Evolutionary conservation across 2,113 vertebrate species (phyloP), one percentile per base, ranked within the genome.

Genomic region (Aspiorhynchus laticeps): DNA sequence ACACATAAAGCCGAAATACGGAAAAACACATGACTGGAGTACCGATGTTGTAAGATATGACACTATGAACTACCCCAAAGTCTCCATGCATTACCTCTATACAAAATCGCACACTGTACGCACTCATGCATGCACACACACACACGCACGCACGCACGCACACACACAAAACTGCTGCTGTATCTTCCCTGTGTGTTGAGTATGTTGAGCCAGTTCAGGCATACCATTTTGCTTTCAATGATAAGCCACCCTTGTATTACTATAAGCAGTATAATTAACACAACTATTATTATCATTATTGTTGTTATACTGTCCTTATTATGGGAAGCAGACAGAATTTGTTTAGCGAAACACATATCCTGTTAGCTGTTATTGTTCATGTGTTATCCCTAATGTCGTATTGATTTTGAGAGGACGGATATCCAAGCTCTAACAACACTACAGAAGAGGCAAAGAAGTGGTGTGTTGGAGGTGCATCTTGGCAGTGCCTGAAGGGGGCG

Each of bases 381-480:
- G 65, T 94, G 86, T 92, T 93, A 94, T 92, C 93, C 89, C 90
- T 93, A 92, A 93, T 93, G 94, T 88, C 84, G 80, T 91, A 92
- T 93, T 90, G 91, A 94, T 89, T 94, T 92, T 88, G 91, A 93
- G 91, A 94, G 93, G 94, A 94, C 91, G 91, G 91, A 94, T 93
- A 93, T 91, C 93, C 92, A 90, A 95, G 93, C 92, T 94, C 93
- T 95, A 94, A 91, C 90, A 89, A 93, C 92, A 94, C 92, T 93
- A 94, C 93, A 93, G 93, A 91, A 89, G 91, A 91, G 91, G 89
- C 85, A 88, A 83, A 89, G 85, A 86, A 43, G 90, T 88, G 91
- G 89, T 89, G 87, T 85, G 88, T 88, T 83, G 84, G 75, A 91
- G 87, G 89, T 89, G 78, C 84, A 84, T 87, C 84, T 86, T 85